Base-by-base conservation (phyloP, 2,797 vertebrate species). In the Echiichthys vipera region DNA sequence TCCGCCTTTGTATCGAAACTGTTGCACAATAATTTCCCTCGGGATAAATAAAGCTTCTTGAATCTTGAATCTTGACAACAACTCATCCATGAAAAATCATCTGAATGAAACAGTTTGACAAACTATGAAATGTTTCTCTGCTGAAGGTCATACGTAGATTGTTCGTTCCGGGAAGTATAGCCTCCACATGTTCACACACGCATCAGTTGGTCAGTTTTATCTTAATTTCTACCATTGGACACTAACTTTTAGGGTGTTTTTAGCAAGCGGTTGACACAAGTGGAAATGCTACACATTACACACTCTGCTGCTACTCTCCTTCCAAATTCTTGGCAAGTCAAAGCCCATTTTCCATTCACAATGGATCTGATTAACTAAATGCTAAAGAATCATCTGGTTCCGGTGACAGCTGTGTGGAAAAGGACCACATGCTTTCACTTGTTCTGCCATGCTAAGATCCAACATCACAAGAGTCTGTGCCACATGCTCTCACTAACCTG, bases 401-500 rank as follows among this genome's bases (percentile, higher is more conserved):
- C 15, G 29, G 42, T 15, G 45, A 43, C 51, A 54, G 63, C 61
- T 59, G 68, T 34, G 46, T 25, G 6, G 42, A 63, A 25, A 51
- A 56, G 42, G 30, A 34, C 17, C 25, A 1, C 22, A 36, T 37
- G 61, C 42, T 43, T 30, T 59, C 36, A 67, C 66, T 40, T 45
- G 32, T 50, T 15, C 2, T 1, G 12, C 25, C 34, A 17, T 47
- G n/a, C 20, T 11, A 27, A n/a, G 18, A 40, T 70, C 53, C 66
- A 32, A 76, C 22, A 55, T 11, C 10, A 18, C 2, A 12, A 54
- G 5, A 13, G 2, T 51, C 9, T 8, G 2, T 11, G 22, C 11
- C 5, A 14, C 17, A 7, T 11, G 47, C 30, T 40, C 10, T 7
- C 71, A 95, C 85, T 62, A 0, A 91, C 98, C 95, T 99, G 98